phyloP scores from a whole-genome alignment of 2,888 invertebrate genomes.

The Heteromurus nitidus region DNA sequence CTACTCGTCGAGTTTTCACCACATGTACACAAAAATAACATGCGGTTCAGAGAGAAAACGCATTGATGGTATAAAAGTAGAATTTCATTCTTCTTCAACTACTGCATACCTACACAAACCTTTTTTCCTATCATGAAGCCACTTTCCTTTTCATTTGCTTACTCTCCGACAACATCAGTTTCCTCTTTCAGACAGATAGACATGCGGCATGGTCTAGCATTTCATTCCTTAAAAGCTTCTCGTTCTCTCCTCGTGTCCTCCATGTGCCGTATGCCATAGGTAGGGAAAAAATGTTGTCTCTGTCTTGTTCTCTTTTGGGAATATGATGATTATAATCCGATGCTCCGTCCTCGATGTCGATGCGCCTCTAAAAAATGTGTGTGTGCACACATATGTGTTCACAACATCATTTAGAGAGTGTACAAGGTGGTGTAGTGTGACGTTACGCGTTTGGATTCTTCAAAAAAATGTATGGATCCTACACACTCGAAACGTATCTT shows the following conservation, averaged over 20 bases:
- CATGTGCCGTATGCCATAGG: constrained; percentile 21
- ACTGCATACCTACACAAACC: no score
- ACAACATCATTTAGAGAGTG: background rate
- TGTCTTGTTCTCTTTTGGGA: background rate
- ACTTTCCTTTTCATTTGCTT: constrained; percentile 12
- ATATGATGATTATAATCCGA: constrained; percentile 13
- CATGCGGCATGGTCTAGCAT: background rate
- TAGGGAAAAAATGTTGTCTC: constrained; percentile 13
- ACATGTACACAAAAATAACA: constrained; percentile 1
- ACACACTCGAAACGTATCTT: background rate
- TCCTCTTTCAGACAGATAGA: constrained; percentile 11
- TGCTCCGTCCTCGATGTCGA: background rate
- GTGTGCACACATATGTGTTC: background rate
- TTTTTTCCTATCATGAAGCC: background rate
- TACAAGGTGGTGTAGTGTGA: constrained; percentile 31
- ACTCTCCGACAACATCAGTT: background rate
- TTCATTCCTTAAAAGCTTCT: constrained; percentile 29
- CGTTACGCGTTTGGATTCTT: constrained; percentile 1
- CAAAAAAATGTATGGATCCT: background rate
- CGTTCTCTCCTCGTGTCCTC: no score
- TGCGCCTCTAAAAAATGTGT: background rate
- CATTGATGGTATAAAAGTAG: no score
- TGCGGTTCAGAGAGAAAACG: no score
- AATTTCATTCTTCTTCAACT: no score
- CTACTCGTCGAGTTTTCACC: no score